phyloP scores from a whole-genome alignment of 2,113 vertebrate species.

The Nothocercus julius region DNA sequence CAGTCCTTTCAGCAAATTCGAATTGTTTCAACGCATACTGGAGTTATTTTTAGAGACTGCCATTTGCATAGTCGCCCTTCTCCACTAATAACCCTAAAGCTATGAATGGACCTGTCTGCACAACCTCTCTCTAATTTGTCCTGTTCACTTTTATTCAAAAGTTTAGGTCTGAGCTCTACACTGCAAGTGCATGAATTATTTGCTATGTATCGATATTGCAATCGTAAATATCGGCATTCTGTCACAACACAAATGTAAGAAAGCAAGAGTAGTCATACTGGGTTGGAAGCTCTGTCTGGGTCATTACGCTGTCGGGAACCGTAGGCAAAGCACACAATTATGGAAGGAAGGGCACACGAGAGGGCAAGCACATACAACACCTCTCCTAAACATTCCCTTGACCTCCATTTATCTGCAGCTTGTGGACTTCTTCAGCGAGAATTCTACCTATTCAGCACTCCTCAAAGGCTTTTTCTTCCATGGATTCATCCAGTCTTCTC shows the following conservation, averaged over 20 bases:
- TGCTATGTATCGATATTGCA: neutral
- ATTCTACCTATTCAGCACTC: neutral
- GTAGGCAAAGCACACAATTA: neutral
- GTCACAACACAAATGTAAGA: neutral
- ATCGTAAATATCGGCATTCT: neutral
- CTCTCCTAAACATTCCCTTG: neutral
- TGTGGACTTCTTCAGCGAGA: neutral
- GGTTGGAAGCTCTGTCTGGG: neutral
- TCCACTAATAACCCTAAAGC: slow-evolving; percentile 13
- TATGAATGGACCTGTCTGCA: neutral
- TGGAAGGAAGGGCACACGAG: fast-evolving
- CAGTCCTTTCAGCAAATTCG: slow-evolving; percentile 30
- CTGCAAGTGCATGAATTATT: no score
- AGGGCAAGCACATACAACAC: neutral
- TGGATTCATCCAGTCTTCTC: neutral
- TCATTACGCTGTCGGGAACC: neutral
- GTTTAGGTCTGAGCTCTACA: neutral
- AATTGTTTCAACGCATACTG: neutral
- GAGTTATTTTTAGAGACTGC: slow-evolving; percentile 42
- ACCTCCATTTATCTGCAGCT: neutral
- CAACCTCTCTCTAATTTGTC: neutral
- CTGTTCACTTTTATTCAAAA: neutral
- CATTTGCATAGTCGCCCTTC: neutral
- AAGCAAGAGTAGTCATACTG: neutral
- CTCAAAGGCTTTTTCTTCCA: neutral